Evolutionary conservation across 1,140 invertebrate genomes (phyloP).

Genomic region (Antheraea mylitta): DNA sequence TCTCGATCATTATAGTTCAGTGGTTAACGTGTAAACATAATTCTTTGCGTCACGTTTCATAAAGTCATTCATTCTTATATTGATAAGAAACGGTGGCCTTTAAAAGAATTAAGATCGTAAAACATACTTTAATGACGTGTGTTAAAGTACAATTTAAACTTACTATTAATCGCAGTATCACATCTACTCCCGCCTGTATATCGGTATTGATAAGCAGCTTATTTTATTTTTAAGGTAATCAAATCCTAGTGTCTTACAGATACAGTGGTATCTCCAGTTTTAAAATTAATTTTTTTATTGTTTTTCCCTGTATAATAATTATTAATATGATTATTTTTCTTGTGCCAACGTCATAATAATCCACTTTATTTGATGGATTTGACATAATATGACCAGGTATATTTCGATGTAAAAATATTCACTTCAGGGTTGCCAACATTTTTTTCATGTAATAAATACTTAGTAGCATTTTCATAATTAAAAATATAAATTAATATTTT

Average conservation of each 20-base stretch:
- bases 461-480: too few species aligned
- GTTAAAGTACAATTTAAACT: not conserved
- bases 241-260: not conserved
- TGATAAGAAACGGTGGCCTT: not conserved
- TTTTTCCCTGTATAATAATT: not conserved
- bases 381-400: too few species aligned
- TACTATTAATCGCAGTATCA: conserved; percentile 7
- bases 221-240: conserved; percentile 9
- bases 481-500: too few species aligned
- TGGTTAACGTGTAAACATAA: not conserved
- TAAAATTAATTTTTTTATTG: not conserved
- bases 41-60: conserved; percentile 6
- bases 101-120: not conserved
- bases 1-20: not conserved
- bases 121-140: conserved; percentile 9
- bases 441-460: too few species aligned
- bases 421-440: too few species aligned
- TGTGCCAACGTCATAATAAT: not conserved
- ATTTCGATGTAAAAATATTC: too few species aligned
- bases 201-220: conserved; percentile 16
- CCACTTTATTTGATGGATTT: too few species aligned
- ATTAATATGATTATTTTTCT: not conserved
- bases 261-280: not conserved
- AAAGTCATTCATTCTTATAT: conserved; percentile 1
- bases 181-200: conserved; percentile 20